Evolutionary conservation across 1,140 invertebrate species (phyloP).

Genomic region (Zaprionus africanus): DNA sequence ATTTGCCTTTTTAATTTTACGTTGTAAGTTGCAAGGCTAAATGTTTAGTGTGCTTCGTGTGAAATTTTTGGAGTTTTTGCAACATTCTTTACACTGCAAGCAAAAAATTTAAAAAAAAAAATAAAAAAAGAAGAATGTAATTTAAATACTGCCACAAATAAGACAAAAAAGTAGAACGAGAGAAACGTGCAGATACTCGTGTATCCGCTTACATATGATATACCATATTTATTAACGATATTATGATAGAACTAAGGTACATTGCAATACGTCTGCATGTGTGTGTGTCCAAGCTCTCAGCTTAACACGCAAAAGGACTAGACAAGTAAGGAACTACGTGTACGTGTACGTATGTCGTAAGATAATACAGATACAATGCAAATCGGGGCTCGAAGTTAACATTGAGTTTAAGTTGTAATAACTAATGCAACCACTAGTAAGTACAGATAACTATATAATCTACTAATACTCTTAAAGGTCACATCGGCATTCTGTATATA

Average conservation of each 20-base stretch:
- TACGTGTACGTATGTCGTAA: slow-evolving; percentile 11
- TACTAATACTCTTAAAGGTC: slow-evolving; percentile 19
- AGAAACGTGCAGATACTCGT: slow-evolving; percentile 51
- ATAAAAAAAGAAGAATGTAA: slow-evolving; percentile 49
- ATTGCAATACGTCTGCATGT: not conserved
- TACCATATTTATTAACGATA: slow-evolving; percentile 40
- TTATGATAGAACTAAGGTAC: not conserved
- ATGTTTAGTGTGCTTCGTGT: slow-evolving; percentile 70
- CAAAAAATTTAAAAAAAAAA: slow-evolving; percentile 27
- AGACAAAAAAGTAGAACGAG: slow-evolving; percentile 65
- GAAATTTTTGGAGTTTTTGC: slow-evolving; percentile 10
- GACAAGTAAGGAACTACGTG: slow-evolving; percentile 53
- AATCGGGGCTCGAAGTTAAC: slow-evolving; percentile 84
- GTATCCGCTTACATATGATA: slow-evolving; percentile 45
- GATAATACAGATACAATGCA: slow-evolving; percentile 50
- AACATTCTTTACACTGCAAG: slow-evolving; percentile 1
- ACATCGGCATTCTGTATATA: slow-evolving; percentile 35
- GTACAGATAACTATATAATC: slow-evolving; percentile 47
- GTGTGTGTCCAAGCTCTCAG: slow-evolving; percentile 32
- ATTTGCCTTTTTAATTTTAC: slow-evolving; percentile 70
- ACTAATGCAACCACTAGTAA: slow-evolving; percentile 58
- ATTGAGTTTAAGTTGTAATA: slow-evolving; percentile 79
- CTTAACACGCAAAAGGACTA: slow-evolving; percentile 42
- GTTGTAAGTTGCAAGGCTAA: slow-evolving; percentile 60
- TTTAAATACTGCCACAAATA: slow-evolving; percentile 81